Evolutionary conservation across 2,888 invertebrate species (phyloP).

Genomic region (Acrocyrtus sp.): DNA sequence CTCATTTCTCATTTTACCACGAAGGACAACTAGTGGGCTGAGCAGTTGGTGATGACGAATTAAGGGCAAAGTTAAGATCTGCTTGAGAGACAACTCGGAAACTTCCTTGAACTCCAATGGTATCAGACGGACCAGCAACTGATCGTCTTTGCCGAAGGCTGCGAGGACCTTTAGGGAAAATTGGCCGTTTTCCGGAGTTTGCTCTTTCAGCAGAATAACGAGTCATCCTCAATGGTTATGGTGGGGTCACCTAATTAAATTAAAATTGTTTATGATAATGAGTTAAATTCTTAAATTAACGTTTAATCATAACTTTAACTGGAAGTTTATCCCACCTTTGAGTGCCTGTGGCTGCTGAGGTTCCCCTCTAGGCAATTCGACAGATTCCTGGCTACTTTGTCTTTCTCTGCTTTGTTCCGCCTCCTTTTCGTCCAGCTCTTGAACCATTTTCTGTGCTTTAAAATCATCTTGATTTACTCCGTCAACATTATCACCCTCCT

Average conservation of each 20-base stretch:
- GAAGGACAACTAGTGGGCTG: conserved; percentile 50
- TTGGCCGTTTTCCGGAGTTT: conserved; percentile 15
- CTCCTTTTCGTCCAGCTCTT: conserved; percentile 1
- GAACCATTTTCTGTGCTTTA: conserved; percentile 17
- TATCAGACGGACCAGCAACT: conserved; percentile 72
- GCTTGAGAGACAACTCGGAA: conserved; percentile 93
- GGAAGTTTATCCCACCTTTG: conserved; percentile 39
- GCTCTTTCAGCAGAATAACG: conserved; percentile 38
- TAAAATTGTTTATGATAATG: neutral
- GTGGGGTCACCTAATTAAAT: conserved; percentile 28
- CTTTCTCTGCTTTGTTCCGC: conserved; percentile 7
- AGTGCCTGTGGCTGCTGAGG: conserved; percentile 47
- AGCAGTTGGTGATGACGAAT: conserved; percentile 72
- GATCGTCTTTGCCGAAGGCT: conserved; percentile 66
- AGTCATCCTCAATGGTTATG: conserved; percentile 33
- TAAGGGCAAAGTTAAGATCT: conserved; percentile 89
- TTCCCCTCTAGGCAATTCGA: neutral
- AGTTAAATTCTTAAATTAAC: too few species aligned
- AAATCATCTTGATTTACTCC: conserved; percentile 13
- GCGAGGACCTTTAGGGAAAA: conserved; percentile 81
- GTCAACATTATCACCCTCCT: conserved; percentile 4
- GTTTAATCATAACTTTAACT: neutral
- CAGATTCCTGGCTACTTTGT: conserved; percentile 2
- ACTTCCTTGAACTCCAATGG: conserved; percentile 83
- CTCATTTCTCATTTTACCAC: conserved; percentile 68